Conservation (phyloP, 2,113 vertebrate genomes). For the Casuarius casuarius region DNA sequence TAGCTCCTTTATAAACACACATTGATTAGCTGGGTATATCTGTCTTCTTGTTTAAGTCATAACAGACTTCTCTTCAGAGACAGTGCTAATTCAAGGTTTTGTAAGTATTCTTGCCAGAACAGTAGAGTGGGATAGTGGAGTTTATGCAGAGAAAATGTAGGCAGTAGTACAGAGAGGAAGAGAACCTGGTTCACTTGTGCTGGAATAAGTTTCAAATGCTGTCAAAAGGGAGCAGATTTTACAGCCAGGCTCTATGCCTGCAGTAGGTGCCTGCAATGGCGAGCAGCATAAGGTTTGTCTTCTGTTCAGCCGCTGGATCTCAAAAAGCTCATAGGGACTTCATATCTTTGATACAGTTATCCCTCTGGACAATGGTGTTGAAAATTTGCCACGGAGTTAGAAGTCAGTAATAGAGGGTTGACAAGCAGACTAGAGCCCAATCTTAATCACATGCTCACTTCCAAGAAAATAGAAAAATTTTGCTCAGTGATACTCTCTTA, state of each 20-base stretch:
- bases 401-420: not conserved
- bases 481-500: not conserved
- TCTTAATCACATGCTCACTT: not conserved
- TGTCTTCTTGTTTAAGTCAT: not conserved
- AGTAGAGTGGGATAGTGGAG: not conserved
- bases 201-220: not conserved
- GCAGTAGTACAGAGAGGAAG: not conserved
- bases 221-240: not conserved
- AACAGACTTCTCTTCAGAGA: not conserved
- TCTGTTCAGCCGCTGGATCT: not conserved
- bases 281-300: not conserved
- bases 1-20: not conserved
- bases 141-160: not conserved
- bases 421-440: not conserved
- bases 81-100: not conserved
- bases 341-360: not conserved
- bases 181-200: not conserved
- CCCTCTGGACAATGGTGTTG: not conserved
- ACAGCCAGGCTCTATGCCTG: not conserved
- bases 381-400: not conserved
- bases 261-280: not conserved
- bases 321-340: not conserved
- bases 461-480: not conserved
- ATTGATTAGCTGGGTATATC: not conserved
- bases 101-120: not conserved